phyloP scores from a whole-genome alignment of 2,797 vertebrate species.

The Pempheris klunzingeri region DNA sequence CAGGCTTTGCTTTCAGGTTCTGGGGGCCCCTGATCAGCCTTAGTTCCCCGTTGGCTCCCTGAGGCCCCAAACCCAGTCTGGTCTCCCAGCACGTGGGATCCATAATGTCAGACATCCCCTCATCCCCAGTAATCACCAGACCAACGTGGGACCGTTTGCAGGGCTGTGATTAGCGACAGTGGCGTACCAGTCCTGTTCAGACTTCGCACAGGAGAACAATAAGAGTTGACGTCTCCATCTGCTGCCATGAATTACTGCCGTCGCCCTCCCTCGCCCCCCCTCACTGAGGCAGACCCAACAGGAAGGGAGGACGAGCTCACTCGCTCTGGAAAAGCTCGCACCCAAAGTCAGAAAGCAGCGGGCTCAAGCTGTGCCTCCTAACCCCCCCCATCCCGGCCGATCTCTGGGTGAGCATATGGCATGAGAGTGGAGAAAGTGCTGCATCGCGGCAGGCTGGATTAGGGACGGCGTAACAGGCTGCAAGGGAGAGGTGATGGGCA shows the following conservation, averaged over 20 bases:
- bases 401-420: conserved; percentile 83
- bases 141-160: conserved; percentile 57
- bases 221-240: conserved; percentile 81
- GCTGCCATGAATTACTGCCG: conserved; percentile 71
- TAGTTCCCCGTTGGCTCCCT: conserved; percentile 45
- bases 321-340: conserved; percentile 58
- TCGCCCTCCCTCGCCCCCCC: conserved; percentile 55
- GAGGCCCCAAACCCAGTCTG: conserved; percentile 61
- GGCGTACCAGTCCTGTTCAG: conserved; percentile 72
- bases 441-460: conserved; percentile 82
- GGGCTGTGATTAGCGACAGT: conserved; percentile 69
- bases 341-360: conserved; percentile 65
- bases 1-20: conserved; percentile 35
- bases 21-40: conserved; percentile 32
- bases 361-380: conserved; percentile 69
- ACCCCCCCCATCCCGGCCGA: conserved; percentile 73
- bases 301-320: conserved; percentile 40
- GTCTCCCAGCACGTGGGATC: conserved; percentile 68
- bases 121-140: conserved; percentile 71
- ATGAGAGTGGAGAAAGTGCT: conserved; percentile 73
- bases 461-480: conserved; percentile 81
- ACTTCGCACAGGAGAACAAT: conserved; percentile 79
- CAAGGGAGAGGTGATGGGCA: conserved; percentile 80
- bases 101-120: conserved; percentile 78
- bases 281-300: conserved; percentile 44